phyloP scores from a whole-genome alignment of 2,113 vertebrate species.

The Sylvilagus bachmani region DNA sequence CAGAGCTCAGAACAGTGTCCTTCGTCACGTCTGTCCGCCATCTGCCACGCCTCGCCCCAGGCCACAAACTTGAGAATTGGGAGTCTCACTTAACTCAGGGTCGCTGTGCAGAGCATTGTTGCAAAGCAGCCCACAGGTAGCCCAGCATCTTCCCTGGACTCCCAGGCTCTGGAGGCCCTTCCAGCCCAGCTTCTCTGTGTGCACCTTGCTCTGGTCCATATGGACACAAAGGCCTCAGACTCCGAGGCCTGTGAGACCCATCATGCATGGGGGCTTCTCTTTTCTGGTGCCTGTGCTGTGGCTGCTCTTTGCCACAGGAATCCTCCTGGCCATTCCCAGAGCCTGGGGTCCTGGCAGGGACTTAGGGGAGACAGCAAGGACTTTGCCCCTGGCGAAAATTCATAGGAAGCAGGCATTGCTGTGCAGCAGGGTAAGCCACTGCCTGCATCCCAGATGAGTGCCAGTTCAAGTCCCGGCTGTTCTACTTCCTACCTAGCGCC shows the following conservation, averaged over 20 bases:
- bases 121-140: not conserved
- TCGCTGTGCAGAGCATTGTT: not conserved
- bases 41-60: too few species aligned
- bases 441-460: too few species aligned
- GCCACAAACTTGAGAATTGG: not conserved
- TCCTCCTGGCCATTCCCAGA: not conserved
- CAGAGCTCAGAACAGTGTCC: not conserved
- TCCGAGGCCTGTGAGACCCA: too few species aligned
- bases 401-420: too few species aligned
- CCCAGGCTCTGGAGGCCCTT: too few species aligned
- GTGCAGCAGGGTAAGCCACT: too few species aligned
- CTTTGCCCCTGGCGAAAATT: not conserved
- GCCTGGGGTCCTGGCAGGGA: too few species aligned
- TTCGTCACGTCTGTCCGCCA: not conserved
- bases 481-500: too few species aligned
- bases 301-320: accelerated
- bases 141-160: not conserved
- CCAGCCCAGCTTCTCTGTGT: accelerated
- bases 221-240: accelerated
- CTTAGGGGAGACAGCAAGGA: not conserved
- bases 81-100: not conserved
- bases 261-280: not conserved
- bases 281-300: accelerated
- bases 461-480: too few species aligned
- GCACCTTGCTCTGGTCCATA: not conserved